Conservation (phyloP, 2,113 vertebrate species). For the Neogale vison region DNA sequence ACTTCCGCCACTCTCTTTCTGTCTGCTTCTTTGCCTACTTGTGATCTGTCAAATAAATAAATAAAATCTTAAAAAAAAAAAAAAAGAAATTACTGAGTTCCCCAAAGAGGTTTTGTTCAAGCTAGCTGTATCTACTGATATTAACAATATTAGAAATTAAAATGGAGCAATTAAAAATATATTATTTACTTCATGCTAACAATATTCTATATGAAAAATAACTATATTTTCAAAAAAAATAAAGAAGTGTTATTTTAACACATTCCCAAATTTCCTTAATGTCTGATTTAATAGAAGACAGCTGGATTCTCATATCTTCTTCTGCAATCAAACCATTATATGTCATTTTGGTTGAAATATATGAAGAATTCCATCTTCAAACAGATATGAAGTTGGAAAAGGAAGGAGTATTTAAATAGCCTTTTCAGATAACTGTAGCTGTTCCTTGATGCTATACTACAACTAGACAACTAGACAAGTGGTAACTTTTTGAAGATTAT, state of each 20-base stretch:
- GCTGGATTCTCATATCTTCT: neutral
- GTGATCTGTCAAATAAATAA: too few species aligned
- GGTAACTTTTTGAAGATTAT: neutral
- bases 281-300: neutral
- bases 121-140: neutral
- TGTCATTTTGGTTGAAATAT: neutral
- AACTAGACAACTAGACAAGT: neutral
- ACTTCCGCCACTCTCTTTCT: too few species aligned
- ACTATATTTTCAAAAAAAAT: neutral
- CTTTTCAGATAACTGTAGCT: neutral
- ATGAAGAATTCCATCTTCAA: neutral
- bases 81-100: neutral
- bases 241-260: neutral
- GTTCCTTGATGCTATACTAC: neutral
- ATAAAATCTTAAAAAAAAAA: too few species aligned
- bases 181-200: conserved; percentile 2
- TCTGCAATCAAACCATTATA: neutral
- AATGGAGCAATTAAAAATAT: neutral
- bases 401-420: neutral
- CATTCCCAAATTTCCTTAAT: neutral
- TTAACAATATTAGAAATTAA: conserved; percentile 3
- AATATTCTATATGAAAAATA: neutral
- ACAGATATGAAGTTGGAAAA: neutral
- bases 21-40: too few species aligned
- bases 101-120: neutral